Percentiles rank a stretch among this genome's conserved stretches.
These are phyloP conservation scores for Dipodomys ordii DNA, from an alignment of 2,113 vertebrate genomes.

Conservation along the genomic window DNA sequence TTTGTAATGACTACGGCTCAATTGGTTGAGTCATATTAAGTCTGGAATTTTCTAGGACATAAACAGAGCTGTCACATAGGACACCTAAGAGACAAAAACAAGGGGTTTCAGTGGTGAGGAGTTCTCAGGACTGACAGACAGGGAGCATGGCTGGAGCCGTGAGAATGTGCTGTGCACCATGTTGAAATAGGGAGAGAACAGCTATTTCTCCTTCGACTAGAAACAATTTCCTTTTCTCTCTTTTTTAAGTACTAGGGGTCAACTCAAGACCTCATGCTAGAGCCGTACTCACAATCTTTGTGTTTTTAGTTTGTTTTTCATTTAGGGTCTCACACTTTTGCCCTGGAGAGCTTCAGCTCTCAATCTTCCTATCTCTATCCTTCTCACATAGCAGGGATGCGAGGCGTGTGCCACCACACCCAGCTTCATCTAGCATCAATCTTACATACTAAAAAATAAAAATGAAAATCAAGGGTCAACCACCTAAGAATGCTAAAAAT, in stretches of 20 bases:
- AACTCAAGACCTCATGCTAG: too few relatives aligned
- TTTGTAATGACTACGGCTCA: conserved; percentile 52
- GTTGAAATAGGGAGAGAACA: background rate
- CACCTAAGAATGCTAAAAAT: background rate
- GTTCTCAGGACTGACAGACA: background rate
- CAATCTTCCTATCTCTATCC: too few relatives aligned
- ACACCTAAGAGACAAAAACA: conserved; percentile 20
- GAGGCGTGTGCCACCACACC: too few relatives aligned
- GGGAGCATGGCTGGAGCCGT: background rate
- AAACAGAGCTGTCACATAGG: conserved; percentile 61
- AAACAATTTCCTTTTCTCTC: background rate
- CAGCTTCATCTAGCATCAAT: background rate
- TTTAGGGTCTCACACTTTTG: too few relatives aligned
- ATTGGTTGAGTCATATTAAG: conserved; percentile 61
- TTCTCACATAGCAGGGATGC: too few relatives aligned
- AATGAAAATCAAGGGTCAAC: background rate
- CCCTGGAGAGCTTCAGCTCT: too few relatives aligned
- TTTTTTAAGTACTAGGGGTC: too few relatives aligned
- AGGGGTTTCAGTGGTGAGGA: background rate
- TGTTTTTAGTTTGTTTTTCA: too few relatives aligned
- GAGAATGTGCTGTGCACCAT: background rate
- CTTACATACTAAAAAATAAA: background rate
- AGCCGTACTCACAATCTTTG: too few relatives aligned
- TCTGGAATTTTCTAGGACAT: conserved; percentile 71
- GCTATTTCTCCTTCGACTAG: background rate